Evolutionary conservation across 2,797 vertebrate species (phyloP), one percentile per base, ranked within the genome.

Genomic region (Buphagus erythrorhynchus): DNA sequence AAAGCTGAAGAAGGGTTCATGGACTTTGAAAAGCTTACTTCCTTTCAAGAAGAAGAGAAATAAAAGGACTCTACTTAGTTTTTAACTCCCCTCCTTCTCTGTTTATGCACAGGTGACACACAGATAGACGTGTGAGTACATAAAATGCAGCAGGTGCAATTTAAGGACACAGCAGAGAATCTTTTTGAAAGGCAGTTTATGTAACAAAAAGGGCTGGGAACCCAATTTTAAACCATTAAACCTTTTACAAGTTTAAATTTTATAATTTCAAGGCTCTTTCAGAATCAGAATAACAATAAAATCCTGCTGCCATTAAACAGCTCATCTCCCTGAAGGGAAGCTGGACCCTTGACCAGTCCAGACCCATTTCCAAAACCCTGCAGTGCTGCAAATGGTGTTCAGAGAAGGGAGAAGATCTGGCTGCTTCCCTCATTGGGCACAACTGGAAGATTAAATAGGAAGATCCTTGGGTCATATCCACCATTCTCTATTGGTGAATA

Each of bases 1-100:
- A 85, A 85, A 92, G 69, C 54, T 78, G 46, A 83, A 92, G 73
- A 51, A 78, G 65, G 58, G 48, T 38, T 45, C 40, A 73, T 52
- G 62, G 94, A 59, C 57, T 89, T 81, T 76, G 67, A 42, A 84
- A 92, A 73, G 51, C 48, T 58, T 81, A 38, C 13, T 62, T 86
- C n/a, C 43, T 28, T 86, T 88, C 63, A 63, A 45, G 55, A 84
- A 75, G 81, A 91, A 82, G 65, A 84, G 9, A 63, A 83, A 77
- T 38, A 62, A 71, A 86, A 72, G 35, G 35, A 19, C 29, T 16
- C 38, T 36, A 12, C 33, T 57, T 71, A n/a, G 16, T 36, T 68
- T 84, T 72, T 81, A 75, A 31, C 48, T 62, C 1, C 26, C 3
- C 25, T 73, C 25, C 31, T 71, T 88, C 58, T 79, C 48, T 80